Evolutionary conservation across 2,113 vertebrate genomes (phyloP), one percentile per base, ranked within the genome.

Genomic region (Lepus europaeus): DNA sequence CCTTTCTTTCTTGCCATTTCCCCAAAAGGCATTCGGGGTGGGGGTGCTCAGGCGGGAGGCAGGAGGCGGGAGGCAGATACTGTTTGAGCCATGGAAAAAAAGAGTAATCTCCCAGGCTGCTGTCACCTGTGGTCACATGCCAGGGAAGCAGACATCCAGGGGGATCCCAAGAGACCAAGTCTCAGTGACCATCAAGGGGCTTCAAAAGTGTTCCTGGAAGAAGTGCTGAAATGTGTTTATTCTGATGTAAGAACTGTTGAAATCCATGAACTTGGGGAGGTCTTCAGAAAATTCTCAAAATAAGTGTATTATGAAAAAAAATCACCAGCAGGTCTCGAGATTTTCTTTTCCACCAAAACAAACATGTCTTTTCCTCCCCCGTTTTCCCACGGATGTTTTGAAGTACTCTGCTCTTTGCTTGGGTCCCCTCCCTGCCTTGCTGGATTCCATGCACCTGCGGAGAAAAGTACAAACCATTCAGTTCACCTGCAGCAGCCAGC

Each of bases 1-100:
- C 31, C 31, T 0, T 94, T 97, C 27, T 95, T 78, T 14, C 36
- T 12, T n/a, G 7, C 33, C 0, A 2, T 64, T 49, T 70, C 64
- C 49, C 66, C 79, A 22, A 33, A 72, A 59, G 66, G 29, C 23
- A 2, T 22, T 25, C 3, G 31, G 39, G 39, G 45, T 45, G 45
- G 5, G 45, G 45, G 45, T 45, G 45, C 45, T 45, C 45, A 45
- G 45, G 45, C 45, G 45, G 45, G 45, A 45, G 45, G 45, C 5
- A 6, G 45, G 45, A 45, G 45, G 45, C 6, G 45, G 45, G 45
- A 81, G 36, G 25, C 25, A 5, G 96, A 89, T 93, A 89, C 89
- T 95, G 53, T 93, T 97, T 93, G 80, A 96, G 84, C 79, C 4
- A 31, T 83, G 87, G n/a, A n/a, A n/a, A n/a, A 81, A 95, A 97